Base-by-base conservation (phyloP, 2,888 invertebrate species). In the Sphaerophoria taeniata region DNA sequence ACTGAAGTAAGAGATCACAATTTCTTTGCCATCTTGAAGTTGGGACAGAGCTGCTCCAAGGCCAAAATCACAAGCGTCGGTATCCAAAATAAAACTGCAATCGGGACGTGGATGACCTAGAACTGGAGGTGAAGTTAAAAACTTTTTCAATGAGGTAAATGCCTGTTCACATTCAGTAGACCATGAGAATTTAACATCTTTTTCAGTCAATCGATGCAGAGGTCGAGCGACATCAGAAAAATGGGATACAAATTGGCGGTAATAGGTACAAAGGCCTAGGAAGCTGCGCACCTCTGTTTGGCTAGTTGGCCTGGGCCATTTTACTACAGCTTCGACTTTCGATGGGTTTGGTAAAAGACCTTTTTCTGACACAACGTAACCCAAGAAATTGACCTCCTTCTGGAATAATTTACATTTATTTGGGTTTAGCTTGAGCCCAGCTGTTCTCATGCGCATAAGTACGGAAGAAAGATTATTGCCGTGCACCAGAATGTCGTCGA, bases 1-100 rank as follows among this genome's bases (percentile, higher is more conserved):
- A 69, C 61, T 39, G 24, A 61, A 61, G 45, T 47, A 63, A 33
- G 12, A 12, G 12, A 88, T 77, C 2, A 87, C 73, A 12, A 47
- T 33, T 31, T 87, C 87, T n/a, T 65, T 24, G 0, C 80, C 79
- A 0, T 85, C 65, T 5, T 85, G 82, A 14, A 43, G 2, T 63
- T 53, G 53, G 3, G 7, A 12, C 45, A 73, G 11, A 53, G 63
- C 63, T 31, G 33, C 55, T 33, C 55, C 33, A 33, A 55, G 47
- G 14, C 61, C 73, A 16, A 9, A 11, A 61, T 73, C 39, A 53
- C 63, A 63, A 6, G 58, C 33, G 47, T 71, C 33, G 2, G 49
- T 47, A 33, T 71, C 51, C 9, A 51, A 7, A 0, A 55, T 31
- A 55, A 12, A 55, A 12, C n/a, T 9, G 11, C 55, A 2, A 24